Evolutionary conservation across 2,888 invertebrate genomes (phyloP).

Genomic region (Epicampocera succincta): DNA sequence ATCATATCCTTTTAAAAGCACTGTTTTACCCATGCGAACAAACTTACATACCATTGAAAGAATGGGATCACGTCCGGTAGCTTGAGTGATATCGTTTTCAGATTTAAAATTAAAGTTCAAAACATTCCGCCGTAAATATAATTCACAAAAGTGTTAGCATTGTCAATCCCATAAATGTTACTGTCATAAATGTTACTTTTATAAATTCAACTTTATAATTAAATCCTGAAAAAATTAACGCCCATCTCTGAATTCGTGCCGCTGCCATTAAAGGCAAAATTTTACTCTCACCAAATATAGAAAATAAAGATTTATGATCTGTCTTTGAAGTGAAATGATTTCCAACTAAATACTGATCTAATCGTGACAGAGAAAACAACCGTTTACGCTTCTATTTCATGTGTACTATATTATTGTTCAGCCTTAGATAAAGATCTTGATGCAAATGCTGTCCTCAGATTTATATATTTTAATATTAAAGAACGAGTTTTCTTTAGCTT

Average conservation of each 20-base stretch:
- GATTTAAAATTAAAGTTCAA: slow-evolving; percentile 26
- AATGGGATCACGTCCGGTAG: slow-evolving; percentile 44
- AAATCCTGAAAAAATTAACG: too few species aligned
- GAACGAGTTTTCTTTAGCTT: too few species aligned
- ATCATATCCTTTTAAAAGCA: slow-evolving; percentile 9
- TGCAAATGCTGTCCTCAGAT: neutral
- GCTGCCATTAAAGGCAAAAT: slow-evolving; percentile 18
- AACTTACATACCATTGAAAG: slow-evolving; percentile 45
- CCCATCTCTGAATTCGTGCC: neutral
- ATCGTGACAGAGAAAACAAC: neutral
- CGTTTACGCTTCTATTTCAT: slow-evolving; percentile 23
- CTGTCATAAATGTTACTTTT: neutral
- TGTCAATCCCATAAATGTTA: neutral
- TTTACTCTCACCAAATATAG: slow-evolving; percentile 61
- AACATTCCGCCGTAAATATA: slow-evolving; percentile 7
- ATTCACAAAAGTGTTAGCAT: slow-evolving; percentile 14
- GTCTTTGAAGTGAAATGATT: slow-evolving; percentile 52
- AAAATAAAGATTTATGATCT: slow-evolving; percentile 50
- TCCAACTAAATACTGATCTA: slow-evolving; percentile 16
- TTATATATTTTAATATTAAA: too few species aligned
- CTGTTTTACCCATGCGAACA: neutral
- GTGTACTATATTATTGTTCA: slow-evolving; percentile 33
- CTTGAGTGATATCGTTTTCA: neutral
- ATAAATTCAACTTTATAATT: slow-evolving; percentile 34
- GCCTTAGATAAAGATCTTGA: slow-evolving; percentile 3